Percentiles rank a stretch among this genome's conserved stretches.
phyloP scores from a whole-genome alignment of 2,888 invertebrate genomes.

The Periphyllus acericola region DNA sequence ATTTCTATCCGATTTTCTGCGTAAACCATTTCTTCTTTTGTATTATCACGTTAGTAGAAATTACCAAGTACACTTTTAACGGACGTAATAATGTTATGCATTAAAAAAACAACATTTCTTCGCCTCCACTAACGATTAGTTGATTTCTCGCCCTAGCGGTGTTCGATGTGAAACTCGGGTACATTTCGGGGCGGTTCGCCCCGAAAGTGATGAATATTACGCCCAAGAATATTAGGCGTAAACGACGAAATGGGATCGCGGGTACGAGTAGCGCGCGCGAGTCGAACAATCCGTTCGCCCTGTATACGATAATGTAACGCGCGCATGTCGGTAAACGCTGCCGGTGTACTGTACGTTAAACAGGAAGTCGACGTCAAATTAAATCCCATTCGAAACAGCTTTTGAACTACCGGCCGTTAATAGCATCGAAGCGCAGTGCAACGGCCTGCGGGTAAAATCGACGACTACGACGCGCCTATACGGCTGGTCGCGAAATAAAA shows the following conservation, averaged over 20 bases:
- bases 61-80: too few relatives aligned
- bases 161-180: not conserved
- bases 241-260: not conserved
- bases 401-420: constrained; percentile 53
- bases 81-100: too few relatives aligned
- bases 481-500: not conserved
- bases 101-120: too few relatives aligned
- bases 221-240: not conserved
- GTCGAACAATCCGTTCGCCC: not conserved
- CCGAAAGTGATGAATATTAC: too few relatives aligned
- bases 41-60: too few relatives aligned
- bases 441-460: constrained; percentile 25
- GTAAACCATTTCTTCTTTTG: too few relatives aligned
- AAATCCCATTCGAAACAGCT: constrained; percentile 46
- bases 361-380: constrained; percentile 58
- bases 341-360: constrained; percentile 24
- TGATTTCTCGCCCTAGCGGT: not conserved
- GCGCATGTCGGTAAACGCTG: not conserved
- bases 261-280: not conserved
- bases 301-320: not conserved
- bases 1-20: too few relatives aligned
- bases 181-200: not conserved
- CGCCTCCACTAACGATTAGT: not conserved
- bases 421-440: constrained; percentile 18
- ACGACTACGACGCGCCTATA: not conserved